Base-by-base conservation (phyloP, 2,797 vertebrate genomes). In the Sebastolobus altivelis region DNA sequence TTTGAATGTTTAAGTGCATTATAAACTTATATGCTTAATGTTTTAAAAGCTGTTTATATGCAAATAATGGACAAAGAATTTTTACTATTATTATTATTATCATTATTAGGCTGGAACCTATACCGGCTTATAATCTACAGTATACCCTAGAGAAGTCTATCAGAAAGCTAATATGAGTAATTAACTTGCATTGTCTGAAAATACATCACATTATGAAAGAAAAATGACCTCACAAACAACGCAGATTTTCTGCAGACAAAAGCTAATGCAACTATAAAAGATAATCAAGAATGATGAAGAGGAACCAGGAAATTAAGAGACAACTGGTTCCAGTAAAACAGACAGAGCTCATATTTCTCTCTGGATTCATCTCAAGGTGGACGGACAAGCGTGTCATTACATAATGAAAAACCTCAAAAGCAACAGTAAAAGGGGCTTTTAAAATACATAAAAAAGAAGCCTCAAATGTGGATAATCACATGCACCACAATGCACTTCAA, bases 1-100 rank as follows among this genome's bases (percentile, higher is more conserved):
- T 88, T 71, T 56, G 62, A 58, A 40, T 40, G 35, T 69, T 70
- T 40, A 46, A 82, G 61, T 14, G 73, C 58, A 79, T 73, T 49
- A 37, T 79, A 61, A 59, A 54, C n/a, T 52, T 62, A 27, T 1
- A 33, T 52, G 37, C 66, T 65, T 14, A 35, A 69, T 29, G 25
- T n/a, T 40, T 58, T 71, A 62, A 77, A 80, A 71, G 60, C 10
- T 27, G 2, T 35, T 61, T 18, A 49, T 35, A 56, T 40, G 58
- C 13, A 58, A 84, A 69, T 35, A 37, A 66, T 31, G 18, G 16
- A 16, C 31, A 29, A 14, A 54, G 13, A 22, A 22, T 16, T 22
- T 4, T 38, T 2, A 38, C 14, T 18, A 18, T 37, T 65, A 16
- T 43, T 43, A 43, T 43, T 43, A 43, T 7, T 22, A 18, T 37